phyloP scores from a whole-genome alignment of 2,113 vertebrate species.

The Prinia subflava region DNA sequence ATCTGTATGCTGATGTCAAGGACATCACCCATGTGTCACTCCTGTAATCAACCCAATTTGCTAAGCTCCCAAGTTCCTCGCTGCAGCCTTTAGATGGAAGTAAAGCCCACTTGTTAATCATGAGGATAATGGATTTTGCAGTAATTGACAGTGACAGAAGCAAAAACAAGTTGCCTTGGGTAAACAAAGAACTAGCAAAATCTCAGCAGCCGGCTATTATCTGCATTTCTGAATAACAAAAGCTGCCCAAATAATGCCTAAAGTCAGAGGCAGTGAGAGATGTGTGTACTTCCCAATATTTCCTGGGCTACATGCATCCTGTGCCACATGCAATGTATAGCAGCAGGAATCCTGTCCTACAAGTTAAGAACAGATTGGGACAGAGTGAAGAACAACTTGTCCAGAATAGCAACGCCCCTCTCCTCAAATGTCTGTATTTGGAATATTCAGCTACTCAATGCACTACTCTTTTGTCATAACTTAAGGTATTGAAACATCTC shows the following conservation, averaged over 20 bases:
- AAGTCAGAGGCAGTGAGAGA: background rate
- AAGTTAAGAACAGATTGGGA: background rate
- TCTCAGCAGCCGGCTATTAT: background rate
- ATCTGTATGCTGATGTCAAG: background rate
- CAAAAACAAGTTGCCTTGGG: constrained; percentile 32
- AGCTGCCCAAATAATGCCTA: background rate
- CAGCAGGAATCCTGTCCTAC: background rate
- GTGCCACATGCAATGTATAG: fast-evolving
- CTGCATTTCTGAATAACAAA: background rate
- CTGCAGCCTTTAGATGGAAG: constrained; percentile 11
- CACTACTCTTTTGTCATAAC: background rate
- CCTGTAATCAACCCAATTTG: constrained; percentile 55
- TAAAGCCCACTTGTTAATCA: constrained; percentile 35
- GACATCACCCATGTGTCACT: constrained; percentile 29
- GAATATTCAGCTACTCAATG: background rate
- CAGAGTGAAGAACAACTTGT: background rate
- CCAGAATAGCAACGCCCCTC: background rate
- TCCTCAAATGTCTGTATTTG: background rate
- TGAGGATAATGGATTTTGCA: constrained; percentile 51
- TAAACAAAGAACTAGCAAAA: background rate
- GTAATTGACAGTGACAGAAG: constrained; percentile 60
- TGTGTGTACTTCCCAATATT: background rate
- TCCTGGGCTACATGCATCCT: background rate
- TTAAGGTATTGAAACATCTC: background rate
- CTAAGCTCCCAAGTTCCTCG: constrained; percentile 19